These are phyloP conservation scores for Amphiduros pacificus DNA, from an alignment of 2,888 invertebrate species.

Conservation along the genomic window DNA sequence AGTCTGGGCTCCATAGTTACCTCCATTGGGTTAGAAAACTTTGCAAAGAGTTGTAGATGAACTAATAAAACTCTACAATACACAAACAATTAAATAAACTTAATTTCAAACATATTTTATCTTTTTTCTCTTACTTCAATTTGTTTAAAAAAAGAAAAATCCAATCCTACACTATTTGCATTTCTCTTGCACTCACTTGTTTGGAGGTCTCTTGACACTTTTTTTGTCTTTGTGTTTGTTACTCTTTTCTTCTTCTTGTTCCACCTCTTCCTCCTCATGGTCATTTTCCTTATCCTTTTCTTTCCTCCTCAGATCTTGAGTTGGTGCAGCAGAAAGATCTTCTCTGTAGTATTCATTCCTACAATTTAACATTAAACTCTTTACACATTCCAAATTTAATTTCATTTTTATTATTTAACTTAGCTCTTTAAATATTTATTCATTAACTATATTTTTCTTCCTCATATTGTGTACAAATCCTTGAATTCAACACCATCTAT, in stretches of 20 bases:
- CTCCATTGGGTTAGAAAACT: constrained; percentile 79
- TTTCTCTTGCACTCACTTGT: constrained; percentile 14
- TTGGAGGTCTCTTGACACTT: constrained; percentile 11
- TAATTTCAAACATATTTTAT: no score
- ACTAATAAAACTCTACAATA: no score
- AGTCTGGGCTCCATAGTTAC: constrained; percentile 77
- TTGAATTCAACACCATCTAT: no score
- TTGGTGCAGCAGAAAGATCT: constrained; percentile 40
- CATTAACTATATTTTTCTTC: no score
- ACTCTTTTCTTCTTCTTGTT: constrained; percentile 16
- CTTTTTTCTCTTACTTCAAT: no score
- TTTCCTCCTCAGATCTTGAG: constrained; percentile 42
- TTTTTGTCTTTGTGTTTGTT: constrained; percentile 13
- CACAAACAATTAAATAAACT: no score
- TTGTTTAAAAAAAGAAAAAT: no score
- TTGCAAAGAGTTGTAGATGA: constrained; percentile 72
- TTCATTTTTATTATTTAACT: no score
- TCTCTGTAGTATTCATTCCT: constrained; percentile 52
- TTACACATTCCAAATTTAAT: no score
- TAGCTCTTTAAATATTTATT: no score
- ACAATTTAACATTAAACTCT: constrained; percentile 21
- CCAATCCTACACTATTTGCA: no score
- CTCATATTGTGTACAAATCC: no score
- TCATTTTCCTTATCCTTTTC: constrained; percentile 45
- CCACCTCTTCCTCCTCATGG: constrained; percentile 50